phyloP scores from a whole-genome alignment of 2,888 invertebrate genomes.

The Andrena dorsata region DNA sequence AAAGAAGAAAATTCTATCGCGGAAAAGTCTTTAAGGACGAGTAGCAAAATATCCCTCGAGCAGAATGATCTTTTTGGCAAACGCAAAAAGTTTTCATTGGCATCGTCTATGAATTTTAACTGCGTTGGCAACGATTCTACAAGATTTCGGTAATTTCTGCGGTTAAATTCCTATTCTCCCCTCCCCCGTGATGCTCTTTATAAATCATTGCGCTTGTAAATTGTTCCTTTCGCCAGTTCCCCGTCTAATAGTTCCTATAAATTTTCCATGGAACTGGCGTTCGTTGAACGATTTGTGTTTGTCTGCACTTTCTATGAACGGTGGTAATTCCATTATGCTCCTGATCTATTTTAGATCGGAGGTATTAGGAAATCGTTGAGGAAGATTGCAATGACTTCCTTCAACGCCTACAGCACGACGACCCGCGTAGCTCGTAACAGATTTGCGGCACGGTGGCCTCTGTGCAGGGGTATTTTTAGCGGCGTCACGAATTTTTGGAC shows the following conservation, averaged over 20 bases:
- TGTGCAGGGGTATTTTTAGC: constrained; percentile 5
- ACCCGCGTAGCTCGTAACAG: neutral
- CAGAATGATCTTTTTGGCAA: neutral
- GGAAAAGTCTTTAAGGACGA: neutral
- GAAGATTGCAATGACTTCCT: neutral
- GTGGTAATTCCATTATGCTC: neutral
- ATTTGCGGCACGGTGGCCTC: constrained; percentile 2
- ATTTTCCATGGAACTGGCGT: neutral
- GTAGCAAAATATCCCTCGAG: neutral
- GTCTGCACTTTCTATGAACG: neutral
- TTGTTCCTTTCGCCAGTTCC: neutral
- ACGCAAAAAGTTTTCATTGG: constrained; percentile 1
- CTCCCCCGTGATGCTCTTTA: neutral
- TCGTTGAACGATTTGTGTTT: neutral
- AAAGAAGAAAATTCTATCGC: neutral
- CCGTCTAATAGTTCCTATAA: neutral
- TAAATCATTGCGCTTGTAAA: neutral
- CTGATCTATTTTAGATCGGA: neutral
- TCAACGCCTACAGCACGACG: constrained; percentile 1
- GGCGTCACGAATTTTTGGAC: constrained; percentile 13
- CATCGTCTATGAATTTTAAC: neutral
- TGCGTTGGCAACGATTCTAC: constrained; percentile 6
- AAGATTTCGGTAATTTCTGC: constrained; percentile 7
- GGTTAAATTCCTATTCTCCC: neutral
- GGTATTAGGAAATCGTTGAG: neutral